Evolutionary conservation across 2,888 invertebrate species (phyloP).

Genomic region (Xestia xanthographa): DNA sequence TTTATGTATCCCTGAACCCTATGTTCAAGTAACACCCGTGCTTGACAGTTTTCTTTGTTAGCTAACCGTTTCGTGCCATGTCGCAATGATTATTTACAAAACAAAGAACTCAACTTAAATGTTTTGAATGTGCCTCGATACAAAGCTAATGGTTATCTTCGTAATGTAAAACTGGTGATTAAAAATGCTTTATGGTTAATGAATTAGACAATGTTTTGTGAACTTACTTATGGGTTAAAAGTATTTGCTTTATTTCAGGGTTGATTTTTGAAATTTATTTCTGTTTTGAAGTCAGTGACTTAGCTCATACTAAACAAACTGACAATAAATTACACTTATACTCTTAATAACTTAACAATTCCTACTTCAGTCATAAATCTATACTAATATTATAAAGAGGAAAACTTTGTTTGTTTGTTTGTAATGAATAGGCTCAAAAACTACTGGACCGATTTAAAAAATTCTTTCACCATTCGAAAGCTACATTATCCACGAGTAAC

Average conservation of each 20-base stretch:
- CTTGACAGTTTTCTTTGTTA: constrained; percentile 57
- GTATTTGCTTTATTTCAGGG: background rate
- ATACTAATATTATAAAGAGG: too few species aligned
- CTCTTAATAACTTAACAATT: too few species aligned
- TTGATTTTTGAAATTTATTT: background rate
- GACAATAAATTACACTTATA: too few species aligned
- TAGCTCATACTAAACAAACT: too few species aligned
- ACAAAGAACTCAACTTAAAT: constrained; percentile 62
- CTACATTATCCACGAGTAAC: too few species aligned
- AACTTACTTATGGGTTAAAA: background rate
- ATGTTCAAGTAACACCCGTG: background rate
- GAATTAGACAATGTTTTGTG: constrained; percentile 19
- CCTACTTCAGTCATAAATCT: too few species aligned
- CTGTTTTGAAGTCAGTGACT: too few species aligned
- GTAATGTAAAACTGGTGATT: constrained; percentile 52
- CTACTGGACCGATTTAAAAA: too few species aligned
- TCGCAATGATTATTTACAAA: constrained; percentile 65
- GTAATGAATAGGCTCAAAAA: too few species aligned
- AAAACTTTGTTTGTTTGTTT: too few species aligned
- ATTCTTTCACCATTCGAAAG: too few species aligned
- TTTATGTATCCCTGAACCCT: constrained; percentile 9
- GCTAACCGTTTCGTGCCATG: constrained; percentile 63
- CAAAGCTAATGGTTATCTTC: constrained; percentile 54
- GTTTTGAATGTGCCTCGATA: constrained; percentile 54
- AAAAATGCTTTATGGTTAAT: constrained; percentile 55